A percentile compares a stretch with the other conserved stretches of the same genome.
Conservation (phyloP, 2,797 vertebrate genomes). For the Aeoliscus strigatus region DNA sequence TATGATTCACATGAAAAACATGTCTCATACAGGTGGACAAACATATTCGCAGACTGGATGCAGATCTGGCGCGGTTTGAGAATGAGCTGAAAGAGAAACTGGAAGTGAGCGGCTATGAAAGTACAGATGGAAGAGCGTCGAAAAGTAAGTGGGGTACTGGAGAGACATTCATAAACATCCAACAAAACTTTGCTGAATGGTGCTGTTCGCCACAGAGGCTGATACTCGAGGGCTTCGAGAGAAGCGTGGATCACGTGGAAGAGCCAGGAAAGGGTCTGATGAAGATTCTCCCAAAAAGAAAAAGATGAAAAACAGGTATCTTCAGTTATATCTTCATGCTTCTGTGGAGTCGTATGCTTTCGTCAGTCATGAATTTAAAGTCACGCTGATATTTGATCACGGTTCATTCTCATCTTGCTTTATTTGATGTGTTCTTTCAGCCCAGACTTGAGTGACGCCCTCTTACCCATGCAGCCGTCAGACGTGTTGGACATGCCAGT, state of each 20-base stretch:
- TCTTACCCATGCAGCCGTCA: slow-evolving; percentile 88
- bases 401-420: too few relatives aligned
- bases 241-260: slow-evolving; percentile 85
- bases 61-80: slow-evolving; percentile 92
- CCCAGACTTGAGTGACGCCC: slow-evolving; percentile 83
- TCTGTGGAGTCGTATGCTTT: too few relatives aligned
- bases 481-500: slow-evolving; percentile 97
- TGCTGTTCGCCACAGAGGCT: slow-evolving; percentile 49
- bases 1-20: too few relatives aligned
- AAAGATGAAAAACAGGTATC: slow-evolving; percentile 89
- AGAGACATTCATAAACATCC: background rate
- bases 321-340: too few relatives aligned
- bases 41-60: slow-evolving; percentile 93
- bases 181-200: background rate
- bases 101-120: slow-evolving; percentile 88
- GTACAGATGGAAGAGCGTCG: slow-evolving; percentile 72
- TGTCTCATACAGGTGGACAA: slow-evolving; percentile 94
- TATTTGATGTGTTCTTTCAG: slow-evolving; percentile 53
- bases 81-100: slow-evolving; percentile 97
- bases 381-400: too few relatives aligned
- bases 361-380: too few relatives aligned
- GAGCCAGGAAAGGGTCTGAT: slow-evolving; percentile 85
- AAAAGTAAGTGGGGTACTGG: slow-evolving; percentile 78
- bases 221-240: slow-evolving; percentile 78
- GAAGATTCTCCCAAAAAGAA: slow-evolving; percentile 94